Percentiles rank a stretch among this genome's conserved stretches.
Conservation (phyloP, 2,888 invertebrate species). For the Stenotaenia linearis region DNA sequence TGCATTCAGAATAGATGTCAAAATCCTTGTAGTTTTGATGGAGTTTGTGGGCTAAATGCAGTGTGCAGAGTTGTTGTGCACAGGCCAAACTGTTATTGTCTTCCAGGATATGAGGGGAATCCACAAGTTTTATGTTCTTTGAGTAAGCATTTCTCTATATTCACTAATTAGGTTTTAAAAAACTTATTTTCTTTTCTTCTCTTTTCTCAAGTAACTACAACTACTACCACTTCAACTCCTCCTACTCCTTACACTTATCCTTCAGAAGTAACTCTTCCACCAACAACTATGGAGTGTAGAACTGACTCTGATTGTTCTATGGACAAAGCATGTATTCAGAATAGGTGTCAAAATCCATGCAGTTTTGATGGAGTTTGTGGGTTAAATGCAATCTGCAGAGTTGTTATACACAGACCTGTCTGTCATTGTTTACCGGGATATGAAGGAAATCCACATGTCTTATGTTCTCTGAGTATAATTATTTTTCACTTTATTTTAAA, state of each 20-base stretch:
- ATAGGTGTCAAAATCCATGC: conserved; percentile 54
- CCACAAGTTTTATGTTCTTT: conserved; percentile 54
- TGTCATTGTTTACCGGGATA: conserved; percentile 77
- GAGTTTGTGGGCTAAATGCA: conserved; percentile 72
- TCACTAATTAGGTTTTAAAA: no score
- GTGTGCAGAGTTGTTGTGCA: conserved; percentile 71
- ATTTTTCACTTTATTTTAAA: no score
- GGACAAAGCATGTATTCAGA: conserved; percentile 64
- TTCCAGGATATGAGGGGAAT: conserved; percentile 66
- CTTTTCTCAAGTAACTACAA: not conserved
- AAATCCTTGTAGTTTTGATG: conserved; percentile 44
- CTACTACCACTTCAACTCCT: not conserved
- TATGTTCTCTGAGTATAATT: conserved; percentile 55
- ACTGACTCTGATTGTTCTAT: conserved; percentile 57
- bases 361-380: conserved; percentile 60
- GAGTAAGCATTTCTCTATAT: no score
- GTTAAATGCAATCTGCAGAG: conserved; percentile 68
- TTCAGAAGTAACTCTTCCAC: not conserved
- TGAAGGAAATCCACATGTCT: conserved; percentile 69
- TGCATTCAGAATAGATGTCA: conserved; percentile 77
- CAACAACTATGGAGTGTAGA: conserved; percentile 34
- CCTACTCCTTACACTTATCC: not conserved
- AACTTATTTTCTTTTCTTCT: no score
- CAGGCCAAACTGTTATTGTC: conserved; percentile 68
- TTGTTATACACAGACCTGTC: conserved; percentile 67